Conservation (phyloP, 2,113 vertebrate genomes). For the Embiotoca jacksoni region DNA sequence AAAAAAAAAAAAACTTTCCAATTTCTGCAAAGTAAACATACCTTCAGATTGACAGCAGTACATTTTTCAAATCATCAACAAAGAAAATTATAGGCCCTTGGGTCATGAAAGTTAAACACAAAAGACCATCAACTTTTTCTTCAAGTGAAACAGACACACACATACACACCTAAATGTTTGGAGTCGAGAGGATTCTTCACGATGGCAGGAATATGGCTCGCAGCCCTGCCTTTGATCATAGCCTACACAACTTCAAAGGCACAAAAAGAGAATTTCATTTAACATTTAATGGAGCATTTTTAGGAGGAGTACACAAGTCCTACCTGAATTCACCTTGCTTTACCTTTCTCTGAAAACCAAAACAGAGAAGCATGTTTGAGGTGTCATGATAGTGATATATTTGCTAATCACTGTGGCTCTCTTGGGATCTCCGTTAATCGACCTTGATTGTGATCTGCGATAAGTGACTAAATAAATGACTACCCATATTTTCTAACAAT, state of each 20-base stretch:
- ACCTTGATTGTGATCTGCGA: too few species aligned
- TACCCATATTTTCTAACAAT: too few species aligned
- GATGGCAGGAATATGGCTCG: conserved; percentile 45
- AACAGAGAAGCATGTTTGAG: conserved; percentile 15
- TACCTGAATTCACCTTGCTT: conserved; percentile 45
- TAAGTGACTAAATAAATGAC: too few species aligned
- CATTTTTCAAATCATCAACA: conserved; percentile 21
- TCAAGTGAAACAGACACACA: conserved; percentile 2
- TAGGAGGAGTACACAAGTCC: conserved; percentile 33
- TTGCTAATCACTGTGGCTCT: conserved; percentile 31
- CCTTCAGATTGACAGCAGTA: conserved; percentile 25
- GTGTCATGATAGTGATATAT: conserved; percentile 20
- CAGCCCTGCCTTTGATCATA: conserved; percentile 67
- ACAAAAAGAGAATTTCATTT: conserved; percentile 59
- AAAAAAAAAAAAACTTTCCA: not conserved
- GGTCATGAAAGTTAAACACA: conserved; percentile 26
- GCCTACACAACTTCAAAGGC: conserved; percentile 67
- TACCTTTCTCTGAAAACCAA: conserved; percentile 8
- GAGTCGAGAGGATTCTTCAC: conserved; percentile 37
- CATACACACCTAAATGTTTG: conserved; percentile 6
- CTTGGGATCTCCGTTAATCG: not conserved
- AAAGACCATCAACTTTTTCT: conserved; percentile 10
- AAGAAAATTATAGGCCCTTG: conserved; percentile 30
- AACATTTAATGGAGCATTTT: conserved; percentile 56
- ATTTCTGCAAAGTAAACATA: conserved; percentile 13